phyloP scores from a whole-genome alignment of 2,888 invertebrate genomes.

The Melieria picta region DNA sequence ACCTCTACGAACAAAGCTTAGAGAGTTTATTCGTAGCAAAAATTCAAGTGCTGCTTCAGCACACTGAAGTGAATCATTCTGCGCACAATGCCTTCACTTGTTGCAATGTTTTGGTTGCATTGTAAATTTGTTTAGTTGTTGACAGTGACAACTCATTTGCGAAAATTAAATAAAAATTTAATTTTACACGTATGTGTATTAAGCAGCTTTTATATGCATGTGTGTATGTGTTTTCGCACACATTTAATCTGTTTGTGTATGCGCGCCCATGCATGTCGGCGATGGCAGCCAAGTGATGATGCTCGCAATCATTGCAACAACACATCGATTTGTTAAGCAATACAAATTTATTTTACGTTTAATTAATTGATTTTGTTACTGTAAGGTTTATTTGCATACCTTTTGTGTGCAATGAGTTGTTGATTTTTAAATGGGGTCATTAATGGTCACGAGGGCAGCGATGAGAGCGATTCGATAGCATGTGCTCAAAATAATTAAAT shows the following conservation, averaged over 20 bases:
- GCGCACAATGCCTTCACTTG: not conserved
- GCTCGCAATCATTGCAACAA: too few relatives aligned
- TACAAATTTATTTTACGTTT: too few relatives aligned
- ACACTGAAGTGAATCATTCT: not conserved
- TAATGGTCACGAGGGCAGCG: too few relatives aligned
- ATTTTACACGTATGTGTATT: slow-evolving; percentile 49
- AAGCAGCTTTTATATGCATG: not conserved
- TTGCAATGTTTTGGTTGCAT: slow-evolving; percentile 41
- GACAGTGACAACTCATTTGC: slow-evolving; percentile 62
- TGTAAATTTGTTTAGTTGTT: slow-evolving; percentile 41
- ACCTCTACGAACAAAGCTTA: too few relatives aligned
- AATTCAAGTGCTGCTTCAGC: not conserved
- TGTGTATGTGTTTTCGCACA: not conserved
- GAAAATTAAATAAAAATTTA: slow-evolving; percentile 61
- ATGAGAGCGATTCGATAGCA: too few relatives aligned
- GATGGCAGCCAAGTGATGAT: not conserved
- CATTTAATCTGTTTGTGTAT: too few relatives aligned
- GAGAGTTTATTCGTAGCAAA: not conserved
- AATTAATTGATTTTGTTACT: too few relatives aligned
- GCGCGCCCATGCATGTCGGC: not conserved
- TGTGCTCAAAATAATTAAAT: too few relatives aligned
- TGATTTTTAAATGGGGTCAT: too few relatives aligned
- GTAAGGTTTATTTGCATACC: too few relatives aligned
- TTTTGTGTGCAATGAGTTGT: too few relatives aligned
- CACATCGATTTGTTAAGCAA: too few relatives aligned